Base-by-base conservation (phyloP, 2,888 invertebrate species). In the Acleris laterana region DNA sequence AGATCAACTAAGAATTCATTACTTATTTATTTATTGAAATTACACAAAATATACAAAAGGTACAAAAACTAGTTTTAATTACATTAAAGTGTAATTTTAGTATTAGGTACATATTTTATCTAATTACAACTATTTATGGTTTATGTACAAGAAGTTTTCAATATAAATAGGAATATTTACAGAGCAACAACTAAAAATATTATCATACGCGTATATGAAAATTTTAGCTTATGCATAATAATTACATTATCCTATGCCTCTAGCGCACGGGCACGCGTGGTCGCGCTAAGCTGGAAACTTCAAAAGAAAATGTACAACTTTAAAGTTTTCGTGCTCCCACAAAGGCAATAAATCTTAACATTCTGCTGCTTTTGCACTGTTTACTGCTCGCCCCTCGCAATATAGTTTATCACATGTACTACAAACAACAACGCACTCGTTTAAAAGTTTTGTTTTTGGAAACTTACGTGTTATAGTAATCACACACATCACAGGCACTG, bases 91-190 rank as follows among this genome's bases (percentile, higher is more conserved):
- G 64, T 60, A 64, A 63, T 46, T 68, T 56, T 60, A 59, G 63
- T 59, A 53, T 55, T 20, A 32, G 32, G 32, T 32, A 38, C 38
- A 38, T 38, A 20, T 64, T 71, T 60, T 59, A 63, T 63, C 61
- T 70, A 74, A 72, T 72, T 73, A 76, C 70, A 74, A 69, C 68
- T 69, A 64, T 57, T 61, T 62, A 62, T 51, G 66, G 59, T 60
- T 64, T 64, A 88, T 89, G 77, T 87, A 87, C 84, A 88, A 74
- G 75, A 73, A 76, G 76, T 78, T 77, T 78, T 79, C 82, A 78
- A 80, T 75, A 83, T 87, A 87, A 87, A 87, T 87, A 80, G 78
- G 77, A 82, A 80, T 89, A 90, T 90, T 87, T 90, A 90, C 90
- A 90, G 81, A 81, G 78, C 79, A 78, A 76, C 77, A 75, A 75